A percentile compares a stretch with the other conserved stretches of the same genome.
phyloP scores from a whole-genome alignment of 2,113 vertebrate genomes.

The Poeciliopsis turrubarensis region DNA sequence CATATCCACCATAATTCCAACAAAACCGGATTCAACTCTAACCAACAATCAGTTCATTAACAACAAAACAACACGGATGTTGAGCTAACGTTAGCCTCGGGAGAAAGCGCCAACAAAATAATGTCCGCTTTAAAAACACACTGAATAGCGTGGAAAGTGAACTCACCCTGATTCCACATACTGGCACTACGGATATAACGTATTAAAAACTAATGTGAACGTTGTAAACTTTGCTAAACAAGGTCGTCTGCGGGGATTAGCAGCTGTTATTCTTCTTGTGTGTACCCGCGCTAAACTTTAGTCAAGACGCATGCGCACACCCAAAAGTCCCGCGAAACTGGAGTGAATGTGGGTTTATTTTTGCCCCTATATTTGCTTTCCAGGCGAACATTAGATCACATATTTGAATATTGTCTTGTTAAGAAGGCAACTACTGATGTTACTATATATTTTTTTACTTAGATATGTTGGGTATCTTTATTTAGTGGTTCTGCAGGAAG shows the following conservation, averaged over 20 bases:
- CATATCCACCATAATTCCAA: rapidly evolving
- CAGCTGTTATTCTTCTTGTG: background rate
- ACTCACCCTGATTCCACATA: constrained; percentile 81
- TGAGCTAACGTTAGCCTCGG: constrained; percentile 35
- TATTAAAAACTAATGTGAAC: background rate
- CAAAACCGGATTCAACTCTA: background rate
- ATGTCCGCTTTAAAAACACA: background rate
- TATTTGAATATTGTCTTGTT: rapidly evolving
- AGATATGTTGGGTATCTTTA: too few species aligned
- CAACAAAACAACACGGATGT: constrained; percentile 2
- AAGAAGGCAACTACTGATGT: background rate
- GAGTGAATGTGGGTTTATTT: rapidly evolving
- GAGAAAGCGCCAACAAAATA: background rate
- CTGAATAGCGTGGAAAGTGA: background rate
- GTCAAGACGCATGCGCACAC: constrained; percentile 56
- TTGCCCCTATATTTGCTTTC: background rate
- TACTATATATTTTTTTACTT: too few species aligned
- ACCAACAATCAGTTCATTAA: background rate
- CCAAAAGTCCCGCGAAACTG: constrained; percentile 65
- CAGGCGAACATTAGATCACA: background rate
- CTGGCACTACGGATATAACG: background rate
- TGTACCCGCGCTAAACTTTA: constrained; percentile 51
- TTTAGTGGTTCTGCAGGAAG: rapidly evolving
- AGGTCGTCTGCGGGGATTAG: rapidly evolving
- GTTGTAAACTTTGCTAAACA: background rate